Conservation (phyloP, 1,140 invertebrate genomes). For the Hyphantria cunea region DNA sequence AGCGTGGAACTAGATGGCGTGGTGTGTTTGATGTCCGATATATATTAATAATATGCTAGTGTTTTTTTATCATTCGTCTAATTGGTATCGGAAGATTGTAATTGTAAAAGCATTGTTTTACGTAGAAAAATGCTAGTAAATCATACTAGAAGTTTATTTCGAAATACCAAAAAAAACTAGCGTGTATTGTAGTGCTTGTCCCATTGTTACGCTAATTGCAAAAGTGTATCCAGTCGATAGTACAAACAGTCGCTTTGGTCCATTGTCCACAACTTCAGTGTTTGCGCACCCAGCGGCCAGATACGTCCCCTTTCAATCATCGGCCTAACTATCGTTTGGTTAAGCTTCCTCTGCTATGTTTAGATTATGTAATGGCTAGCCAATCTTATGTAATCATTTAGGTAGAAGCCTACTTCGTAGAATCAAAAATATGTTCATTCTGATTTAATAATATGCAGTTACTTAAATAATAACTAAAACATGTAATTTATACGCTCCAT, state of each 20-base stretch:
- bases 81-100: too few relatives aligned
- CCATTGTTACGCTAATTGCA: slow-evolving; percentile 51
- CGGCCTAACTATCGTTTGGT: slow-evolving; percentile 46
- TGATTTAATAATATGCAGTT: too few relatives aligned
- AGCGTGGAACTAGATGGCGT: too few relatives aligned
- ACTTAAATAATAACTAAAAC: too few relatives aligned
- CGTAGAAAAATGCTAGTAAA: too few relatives aligned
- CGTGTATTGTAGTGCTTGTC: not conserved
- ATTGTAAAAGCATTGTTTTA: too few relatives aligned
- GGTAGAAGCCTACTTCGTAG: not conserved
- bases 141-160: too few relatives aligned
- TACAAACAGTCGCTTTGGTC: slow-evolving; percentile 53
- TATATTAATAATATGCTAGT: too few relatives aligned
- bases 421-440: not conserved
- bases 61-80: too few relatives aligned
- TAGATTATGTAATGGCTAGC: slow-evolving; percentile 33
- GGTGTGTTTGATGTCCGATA: too few relatives aligned
- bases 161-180: not conserved
- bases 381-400: not conserved
- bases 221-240: slow-evolving; percentile 47
- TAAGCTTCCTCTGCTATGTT: slow-evolving; percentile 35
- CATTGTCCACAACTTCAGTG: slow-evolving; percentile 55
- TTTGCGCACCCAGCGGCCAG: slow-evolving; percentile 44
- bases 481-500: too few relatives aligned
- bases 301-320: slow-evolving; percentile 61